Evolutionary conservation across 2,888 invertebrate genomes (phyloP).

Genomic region (Drosophila greeni): DNA sequence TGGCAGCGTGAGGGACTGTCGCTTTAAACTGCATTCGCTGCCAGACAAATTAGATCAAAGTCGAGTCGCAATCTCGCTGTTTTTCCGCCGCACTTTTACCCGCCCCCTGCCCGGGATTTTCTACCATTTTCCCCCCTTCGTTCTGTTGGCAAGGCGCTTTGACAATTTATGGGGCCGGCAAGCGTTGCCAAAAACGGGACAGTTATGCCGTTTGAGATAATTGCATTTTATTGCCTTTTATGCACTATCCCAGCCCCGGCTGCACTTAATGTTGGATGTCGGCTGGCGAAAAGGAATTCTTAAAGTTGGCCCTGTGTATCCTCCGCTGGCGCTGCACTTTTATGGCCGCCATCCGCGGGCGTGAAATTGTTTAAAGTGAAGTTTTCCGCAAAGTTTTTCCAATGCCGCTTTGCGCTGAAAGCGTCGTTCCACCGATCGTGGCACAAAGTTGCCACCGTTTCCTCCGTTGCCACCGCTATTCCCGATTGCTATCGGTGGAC

Average conservation of each 20-base stretch:
- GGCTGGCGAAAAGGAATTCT: slow-evolving; percentile 33
- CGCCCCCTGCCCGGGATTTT: slow-evolving; percentile 3
- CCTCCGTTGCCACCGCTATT: neutral
- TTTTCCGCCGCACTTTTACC: slow-evolving; percentile 9
- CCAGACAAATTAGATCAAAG: slow-evolving; percentile 67
- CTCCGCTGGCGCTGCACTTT: slow-evolving; percentile 44
- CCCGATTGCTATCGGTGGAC: slow-evolving; percentile 25
- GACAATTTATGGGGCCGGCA: slow-evolving; percentile 60
- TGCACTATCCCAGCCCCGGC: slow-evolving; percentile 48
- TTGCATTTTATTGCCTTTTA: slow-evolving; percentile 72
- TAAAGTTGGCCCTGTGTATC: slow-evolving; percentile 31
- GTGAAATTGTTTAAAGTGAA: slow-evolving; percentile 61
- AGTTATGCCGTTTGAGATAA: slow-evolving; percentile 72
- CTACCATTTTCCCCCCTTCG: neutral
- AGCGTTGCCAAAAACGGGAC: slow-evolving; percentile 69
- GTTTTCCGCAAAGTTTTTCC: slow-evolving; percentile 13
- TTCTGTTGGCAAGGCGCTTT: slow-evolving; percentile 55
- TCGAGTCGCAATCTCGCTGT: slow-evolving; percentile 23
- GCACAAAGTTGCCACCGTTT: slow-evolving; percentile 17
- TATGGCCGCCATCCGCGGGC: slow-evolving; percentile 52
- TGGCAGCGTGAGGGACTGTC: slow-evolving; percentile 5
- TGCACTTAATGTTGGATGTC: slow-evolving; percentile 40
- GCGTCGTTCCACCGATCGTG: slow-evolving; percentile 5
- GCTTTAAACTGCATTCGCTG: slow-evolving; percentile 60
- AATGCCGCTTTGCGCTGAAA: slow-evolving; percentile 13